Evolutionary conservation across 1,140 invertebrate genomes (phyloP).

Genomic region (Steinernema khuongi): DNA sequence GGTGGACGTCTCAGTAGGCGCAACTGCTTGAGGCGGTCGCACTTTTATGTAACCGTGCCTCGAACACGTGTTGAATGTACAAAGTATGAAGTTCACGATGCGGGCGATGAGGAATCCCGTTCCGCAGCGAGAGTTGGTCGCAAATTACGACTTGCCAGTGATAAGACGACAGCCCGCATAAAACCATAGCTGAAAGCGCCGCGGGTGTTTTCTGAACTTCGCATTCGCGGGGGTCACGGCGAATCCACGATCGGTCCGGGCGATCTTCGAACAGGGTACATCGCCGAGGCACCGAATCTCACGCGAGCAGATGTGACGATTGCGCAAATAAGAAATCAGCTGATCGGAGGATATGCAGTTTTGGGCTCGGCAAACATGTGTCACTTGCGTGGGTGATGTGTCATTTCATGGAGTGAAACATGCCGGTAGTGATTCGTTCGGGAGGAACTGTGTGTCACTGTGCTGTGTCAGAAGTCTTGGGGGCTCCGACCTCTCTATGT

Average conservation of each 20-base stretch:
- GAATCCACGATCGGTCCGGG: slow-evolving; percentile 3
- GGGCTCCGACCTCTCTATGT: no score
- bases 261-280: slow-evolving; percentile 6
- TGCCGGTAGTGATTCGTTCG: no score
- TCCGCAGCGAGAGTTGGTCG: neutral
- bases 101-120: slow-evolving; percentile 16
- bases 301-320: neutral
- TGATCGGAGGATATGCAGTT: neutral
- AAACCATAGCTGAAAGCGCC: neutral
- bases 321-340: neutral
- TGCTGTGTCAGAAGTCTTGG: no score
- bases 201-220: neutral
- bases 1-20: neutral
- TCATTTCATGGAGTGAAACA: no score
- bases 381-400: no score
- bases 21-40: slow-evolving; percentile 14
- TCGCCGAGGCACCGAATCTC: neutral
- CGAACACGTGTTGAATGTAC: slow-evolving; percentile 16
- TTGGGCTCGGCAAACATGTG: neutral
- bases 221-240: neutral
- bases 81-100: slow-evolving; percentile 14
- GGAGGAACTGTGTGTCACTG: no score
- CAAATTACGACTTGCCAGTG: slow-evolving; percentile 7
- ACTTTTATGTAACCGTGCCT: slow-evolving; percentile 15
- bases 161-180: neutral